phyloP scores from a whole-genome alignment of 92 coral and sea anemone genomes.

The Zoanthus solanderi region DNA sequence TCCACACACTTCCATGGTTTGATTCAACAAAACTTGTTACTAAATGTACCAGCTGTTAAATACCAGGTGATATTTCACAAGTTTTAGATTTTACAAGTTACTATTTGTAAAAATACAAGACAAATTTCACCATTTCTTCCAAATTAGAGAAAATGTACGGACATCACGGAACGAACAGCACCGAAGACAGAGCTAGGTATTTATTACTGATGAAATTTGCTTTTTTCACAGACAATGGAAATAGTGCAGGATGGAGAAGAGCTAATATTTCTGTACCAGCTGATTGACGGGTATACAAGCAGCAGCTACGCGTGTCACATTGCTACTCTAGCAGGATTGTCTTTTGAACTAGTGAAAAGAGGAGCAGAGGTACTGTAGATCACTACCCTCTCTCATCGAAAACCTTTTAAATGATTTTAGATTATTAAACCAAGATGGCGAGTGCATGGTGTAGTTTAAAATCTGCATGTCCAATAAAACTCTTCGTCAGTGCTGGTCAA shows the following conservation, averaged over 20 bases:
- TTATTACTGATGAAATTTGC: background rate
- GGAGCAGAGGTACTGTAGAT: constrained; percentile 77
- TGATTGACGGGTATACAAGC: constrained; percentile 92
- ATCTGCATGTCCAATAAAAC: too few relatives aligned
- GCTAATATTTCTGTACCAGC: constrained; percentile 89
- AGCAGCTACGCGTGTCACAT: constrained; percentile 97
- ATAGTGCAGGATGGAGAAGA: constrained; percentile 92
- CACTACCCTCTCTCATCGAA: too few relatives aligned
- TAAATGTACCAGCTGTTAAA: constrained; percentile 74
- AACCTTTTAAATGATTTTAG: too few relatives aligned
- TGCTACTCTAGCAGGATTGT: constrained; percentile 90
- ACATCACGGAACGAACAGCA: too few relatives aligned
- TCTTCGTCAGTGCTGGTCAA: too few relatives aligned
- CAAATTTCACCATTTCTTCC: too few relatives aligned
- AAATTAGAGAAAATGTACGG: too few relatives aligned
- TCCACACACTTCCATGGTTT: constrained; percentile 98
- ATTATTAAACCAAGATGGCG: too few relatives aligned
- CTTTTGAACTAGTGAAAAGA: constrained; percentile 83
- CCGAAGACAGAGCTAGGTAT: background rate
- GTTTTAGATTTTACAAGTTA: background rate
- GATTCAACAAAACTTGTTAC: constrained; percentile 88
- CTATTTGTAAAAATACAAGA: too few relatives aligned
- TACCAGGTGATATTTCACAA: constrained; percentile 75
- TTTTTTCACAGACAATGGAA: constrained; percentile 81
- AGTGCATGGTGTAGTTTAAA: too few relatives aligned